Base-by-base conservation (phyloP, 2,113 vertebrate genomes). In the Holacanthus passer region DNA sequence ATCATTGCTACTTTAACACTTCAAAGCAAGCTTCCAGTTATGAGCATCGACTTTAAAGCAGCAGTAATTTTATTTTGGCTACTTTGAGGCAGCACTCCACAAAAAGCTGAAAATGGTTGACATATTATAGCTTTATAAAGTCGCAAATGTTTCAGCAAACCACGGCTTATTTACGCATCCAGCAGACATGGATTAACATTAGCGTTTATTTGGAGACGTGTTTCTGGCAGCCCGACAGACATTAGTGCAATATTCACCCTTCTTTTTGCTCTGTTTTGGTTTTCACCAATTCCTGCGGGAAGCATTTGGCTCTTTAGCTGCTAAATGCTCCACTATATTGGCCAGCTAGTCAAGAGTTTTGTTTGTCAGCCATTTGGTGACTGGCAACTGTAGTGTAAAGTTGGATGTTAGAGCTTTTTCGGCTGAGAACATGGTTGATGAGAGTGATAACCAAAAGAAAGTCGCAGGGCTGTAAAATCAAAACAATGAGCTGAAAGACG, bases 201-300 rank as follows among this genome's bases (percentile, higher is more conserved):
- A 48, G 19, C 62, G 32, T 80, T 67, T 50, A 59, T 66, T 59
- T 48, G 29, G 48, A 76, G 31, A 41, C 16, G 20, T 55, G 14
- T 43, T 41, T 24, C 24, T 58, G 39, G 39, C 52, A 31, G 22
- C n/a, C 13, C 24, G 24, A 43, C 20, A 14, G 9, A 29, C 2
- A 43, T 29, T 17, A 48, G 1, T 41, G 22, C 20, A 32, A 71
- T 58, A 22, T 43, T 43, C 24, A 20, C 10, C 37, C 20, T 35
- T 62, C 22, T 9, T 47, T 56, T n/a, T 6, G 29, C 29, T 73
- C 14, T 16, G 39, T 73, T 73, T 60, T 3, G 19, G 19, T 73
- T 29, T 65, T 45, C 64, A 29, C 63, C 16, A 19, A 29, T 47
- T 47, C 55, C 41, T 3, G 12, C 60, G 29, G 20, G 41, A 53